phyloP scores from a whole-genome alignment of 2,888 invertebrate species.

The Scaptomyza caliginosa region DNA sequence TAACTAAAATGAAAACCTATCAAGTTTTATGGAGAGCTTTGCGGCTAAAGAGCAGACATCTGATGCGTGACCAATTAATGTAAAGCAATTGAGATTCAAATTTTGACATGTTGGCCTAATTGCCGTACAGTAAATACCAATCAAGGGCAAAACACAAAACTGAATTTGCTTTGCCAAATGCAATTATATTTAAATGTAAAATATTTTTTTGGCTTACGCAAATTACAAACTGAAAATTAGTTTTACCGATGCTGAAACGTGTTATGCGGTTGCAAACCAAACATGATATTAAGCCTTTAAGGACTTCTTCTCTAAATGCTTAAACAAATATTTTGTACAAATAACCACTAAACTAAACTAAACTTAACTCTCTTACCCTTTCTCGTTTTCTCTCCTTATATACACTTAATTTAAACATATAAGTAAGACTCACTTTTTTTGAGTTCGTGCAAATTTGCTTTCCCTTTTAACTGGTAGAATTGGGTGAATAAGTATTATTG shows the following conservation, averaged over 20 bases:
- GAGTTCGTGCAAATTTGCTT: background rate
- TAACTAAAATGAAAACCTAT: background rate
- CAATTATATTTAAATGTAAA: slow-evolving; percentile 74
- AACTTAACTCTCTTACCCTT: background rate
- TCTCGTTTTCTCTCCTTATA: background rate
- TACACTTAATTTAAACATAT: background rate
- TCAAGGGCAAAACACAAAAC: slow-evolving; percentile 27
- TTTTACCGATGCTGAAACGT: slow-evolving; percentile 44
- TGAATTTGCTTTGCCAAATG: slow-evolving; percentile 50
- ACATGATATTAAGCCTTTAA: background rate
- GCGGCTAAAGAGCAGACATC: slow-evolving; percentile 9
- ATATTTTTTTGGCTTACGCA: slow-evolving; percentile 68
- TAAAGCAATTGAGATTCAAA: slow-evolving; percentile 28
- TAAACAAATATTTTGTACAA: slow-evolving; percentile 12
- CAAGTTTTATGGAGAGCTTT: slow-evolving; percentile 8
- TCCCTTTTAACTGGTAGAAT: background rate
- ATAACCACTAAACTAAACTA: no score
- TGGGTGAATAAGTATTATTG: background rate
- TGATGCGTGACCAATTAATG: slow-evolving; percentile 30
- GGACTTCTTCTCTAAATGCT: background rate
- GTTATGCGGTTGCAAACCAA: slow-evolving; percentile 41
- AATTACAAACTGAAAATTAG: slow-evolving; percentile 62
- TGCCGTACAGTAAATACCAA: slow-evolving; percentile 38
- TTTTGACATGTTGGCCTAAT: slow-evolving; percentile 38
- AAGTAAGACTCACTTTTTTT: slow-evolving; percentile 27